Evolutionary conservation across 2,113 vertebrate genomes (phyloP), one percentile per base, ranked within the genome.

Genomic region (Mesoclemmys tuberculata): DNA sequence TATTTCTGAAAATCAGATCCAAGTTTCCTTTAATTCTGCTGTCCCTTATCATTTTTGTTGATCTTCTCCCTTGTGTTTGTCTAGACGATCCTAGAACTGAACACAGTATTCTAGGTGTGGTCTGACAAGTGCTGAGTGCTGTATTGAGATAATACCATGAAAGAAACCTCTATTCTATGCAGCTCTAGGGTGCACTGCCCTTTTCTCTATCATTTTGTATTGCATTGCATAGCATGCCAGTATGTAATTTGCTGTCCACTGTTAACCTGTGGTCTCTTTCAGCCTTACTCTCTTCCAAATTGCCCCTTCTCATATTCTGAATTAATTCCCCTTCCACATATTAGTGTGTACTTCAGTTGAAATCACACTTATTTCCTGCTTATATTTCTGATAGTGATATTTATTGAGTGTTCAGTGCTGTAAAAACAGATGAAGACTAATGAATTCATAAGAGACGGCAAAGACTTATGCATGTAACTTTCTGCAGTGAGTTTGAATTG

Each of bases 11-110:
- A 92, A 85, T 44, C 3, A 46, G 55, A 11, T 46, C 89, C 84
- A 68, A 68, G 31, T n/a, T 82, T 90, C 58, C 95, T 93, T 44
- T 92, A 90, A 95, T 1, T 10, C 38, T 90, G 95, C 85, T 92
- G 27, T 54, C 41, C n/a, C 16, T 0, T 31, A 91, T 54, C 75
- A 83, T 90, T 94, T 93, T 75, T 93, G 49, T 90, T 91, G 41
- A 41, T 84, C n/a, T 93, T 94, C n/a, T 82, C 75, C 87, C 81
- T 92, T 94, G 27, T 29, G 90, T 95, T 85, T 58, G 27, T 18
- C 80, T 64, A 5, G 51, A 10, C 88, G n/a, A 84, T 85, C 78
- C 77, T 81, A 90, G 52, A 1, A 2, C 31, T 4, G 1, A 88
- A 68, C 31, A 82, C 51, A 9, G 7, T 91, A 0, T 0, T 84